phyloP scores from a whole-genome alignment of 1,140 invertebrate genomes.

The Ceratoteleas bidentatus region DNA sequence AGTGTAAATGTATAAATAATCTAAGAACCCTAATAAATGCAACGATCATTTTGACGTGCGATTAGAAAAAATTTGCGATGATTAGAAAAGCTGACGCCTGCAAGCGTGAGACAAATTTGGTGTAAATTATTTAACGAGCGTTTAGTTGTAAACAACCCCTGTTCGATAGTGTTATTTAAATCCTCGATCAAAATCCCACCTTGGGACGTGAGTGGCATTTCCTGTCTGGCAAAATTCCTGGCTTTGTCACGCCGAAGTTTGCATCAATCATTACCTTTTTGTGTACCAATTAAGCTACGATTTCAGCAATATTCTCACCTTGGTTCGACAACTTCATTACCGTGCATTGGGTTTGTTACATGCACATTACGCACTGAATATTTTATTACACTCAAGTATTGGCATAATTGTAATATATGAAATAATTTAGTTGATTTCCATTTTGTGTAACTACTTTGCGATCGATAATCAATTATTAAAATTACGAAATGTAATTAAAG shows the following conservation, averaged over 20 bases:
- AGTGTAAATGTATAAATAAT: too few species aligned
- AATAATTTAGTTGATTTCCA: too few species aligned
- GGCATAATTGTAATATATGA: constrained; percentile 20
- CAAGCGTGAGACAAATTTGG: too few species aligned
- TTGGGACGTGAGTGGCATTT: constrained; percentile 78
- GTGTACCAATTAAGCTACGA: constrained; percentile 78
- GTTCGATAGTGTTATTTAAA: constrained; percentile 25
- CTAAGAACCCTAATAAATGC: too few species aligned
- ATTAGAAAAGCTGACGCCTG: too few species aligned
- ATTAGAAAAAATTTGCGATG: too few species aligned
- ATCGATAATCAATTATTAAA: constrained; percentile 31
- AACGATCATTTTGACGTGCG: too few species aligned
- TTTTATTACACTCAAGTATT: not conserved
- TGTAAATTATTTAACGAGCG: constrained; percentile 13
- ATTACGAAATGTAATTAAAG: constrained; percentile 7
- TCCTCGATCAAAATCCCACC: constrained; percentile 65
- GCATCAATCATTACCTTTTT: constrained; percentile 79
- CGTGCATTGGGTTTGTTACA: constrained; percentile 38
- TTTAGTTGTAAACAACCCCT: constrained; percentile 26
- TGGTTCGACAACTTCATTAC: constrained; percentile 71
- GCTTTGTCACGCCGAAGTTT: constrained; percentile 72
- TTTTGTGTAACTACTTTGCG: constrained; percentile 9
- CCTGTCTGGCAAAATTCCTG: constrained; percentile 72
- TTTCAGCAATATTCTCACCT: constrained; percentile 80
- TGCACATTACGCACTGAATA: constrained; percentile 1